Conservation (phyloP, 1,140 invertebrate genomes). For the Marisa cornuarietis region DNA sequence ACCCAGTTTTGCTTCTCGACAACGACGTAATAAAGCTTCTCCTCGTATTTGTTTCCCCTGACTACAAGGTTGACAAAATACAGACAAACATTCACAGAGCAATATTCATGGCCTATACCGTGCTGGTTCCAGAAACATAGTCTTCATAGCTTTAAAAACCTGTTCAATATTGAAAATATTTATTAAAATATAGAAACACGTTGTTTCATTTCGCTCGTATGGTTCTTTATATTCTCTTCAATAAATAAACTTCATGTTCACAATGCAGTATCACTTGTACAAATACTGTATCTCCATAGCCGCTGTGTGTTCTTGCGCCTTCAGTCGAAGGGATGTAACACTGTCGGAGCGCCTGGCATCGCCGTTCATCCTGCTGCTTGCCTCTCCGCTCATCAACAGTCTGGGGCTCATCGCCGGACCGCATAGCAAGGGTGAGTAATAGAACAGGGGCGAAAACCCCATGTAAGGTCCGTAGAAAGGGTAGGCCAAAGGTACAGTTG, state of each 20-base stretch:
- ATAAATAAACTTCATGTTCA: neutral
- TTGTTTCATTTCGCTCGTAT: neutral
- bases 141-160: no score
- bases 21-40: no score
- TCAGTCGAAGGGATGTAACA: conserved; percentile 86
- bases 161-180: no score
- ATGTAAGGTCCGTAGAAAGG: conserved; percentile 15
- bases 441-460: neutral
- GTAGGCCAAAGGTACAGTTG: neutral
- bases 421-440: conserved; percentile 11
- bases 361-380: neutral
- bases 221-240: neutral
- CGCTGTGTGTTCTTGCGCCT: conserved; percentile 90
- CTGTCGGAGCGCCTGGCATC: conserved; percentile 82
- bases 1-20: no score
- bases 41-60: no score
- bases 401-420: neutral
- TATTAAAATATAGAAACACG: no score
- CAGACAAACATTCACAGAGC: no score
- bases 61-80: no score
- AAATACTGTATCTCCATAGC: conserved; percentile 76
- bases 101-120: no score
- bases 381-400: no score
- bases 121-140: no score
- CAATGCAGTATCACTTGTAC: conserved; percentile 31